Evolutionary conservation across 2,797 vertebrate species (phyloP).

Genomic region (Rhinophrynus dorsalis): DNA sequence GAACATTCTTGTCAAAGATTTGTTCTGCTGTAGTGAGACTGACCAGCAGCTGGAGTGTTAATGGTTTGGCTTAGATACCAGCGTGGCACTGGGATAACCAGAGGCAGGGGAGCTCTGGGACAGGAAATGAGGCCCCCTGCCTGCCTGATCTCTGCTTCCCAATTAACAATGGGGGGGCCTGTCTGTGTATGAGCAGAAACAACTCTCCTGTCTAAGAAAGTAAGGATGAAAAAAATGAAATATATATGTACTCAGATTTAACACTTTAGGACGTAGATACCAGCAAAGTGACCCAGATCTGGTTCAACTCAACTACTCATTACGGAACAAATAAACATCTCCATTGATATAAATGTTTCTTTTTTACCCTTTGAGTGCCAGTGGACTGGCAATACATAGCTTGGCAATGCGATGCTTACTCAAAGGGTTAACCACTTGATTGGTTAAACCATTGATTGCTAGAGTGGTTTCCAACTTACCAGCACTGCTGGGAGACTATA

Average conservation of each 20-base stretch:
- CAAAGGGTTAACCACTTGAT: too few species aligned
- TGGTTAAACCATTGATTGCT: too few species aligned
- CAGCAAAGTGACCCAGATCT: background rate
- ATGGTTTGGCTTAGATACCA: background rate
- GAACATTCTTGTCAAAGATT: too few species aligned
- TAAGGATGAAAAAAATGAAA: too few species aligned
- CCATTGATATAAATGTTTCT: too few species aligned
- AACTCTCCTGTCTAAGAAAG: background rate
- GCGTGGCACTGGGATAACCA: background rate
- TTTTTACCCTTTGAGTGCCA: too few species aligned
- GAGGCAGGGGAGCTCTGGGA: background rate
- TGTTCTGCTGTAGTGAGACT: background rate
- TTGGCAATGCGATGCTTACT: too few species aligned
- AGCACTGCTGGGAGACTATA: too few species aligned
- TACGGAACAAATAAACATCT: background rate
- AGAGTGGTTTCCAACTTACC: too few species aligned
- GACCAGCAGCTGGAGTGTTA: background rate
- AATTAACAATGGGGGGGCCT: too few species aligned
- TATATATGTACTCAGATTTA: background rate
- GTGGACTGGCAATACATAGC: too few species aligned
- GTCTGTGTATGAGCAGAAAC: background rate
- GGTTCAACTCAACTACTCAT: background rate
- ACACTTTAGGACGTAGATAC: background rate
- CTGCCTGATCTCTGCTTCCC: background rate
- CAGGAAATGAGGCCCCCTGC: conserved; percentile 3